Evolutionary conservation across 1,140 invertebrate species (phyloP).

Genomic region (Calliphora vicina): DNA sequence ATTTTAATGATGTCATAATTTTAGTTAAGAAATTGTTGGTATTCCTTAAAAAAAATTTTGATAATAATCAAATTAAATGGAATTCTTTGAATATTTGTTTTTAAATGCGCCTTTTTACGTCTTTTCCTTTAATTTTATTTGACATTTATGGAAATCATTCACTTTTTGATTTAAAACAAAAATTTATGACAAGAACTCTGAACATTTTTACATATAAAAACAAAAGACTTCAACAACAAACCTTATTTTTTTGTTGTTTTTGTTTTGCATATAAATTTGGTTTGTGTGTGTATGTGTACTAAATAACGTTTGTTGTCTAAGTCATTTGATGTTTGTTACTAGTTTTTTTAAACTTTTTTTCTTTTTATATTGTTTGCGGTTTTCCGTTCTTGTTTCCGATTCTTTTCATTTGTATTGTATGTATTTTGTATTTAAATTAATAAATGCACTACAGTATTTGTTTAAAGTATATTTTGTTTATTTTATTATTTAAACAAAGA

Average conservation of each 20-base stretch:
- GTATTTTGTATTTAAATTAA: not conserved
- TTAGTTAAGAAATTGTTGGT: not conserved
- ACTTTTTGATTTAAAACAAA: not conserved
- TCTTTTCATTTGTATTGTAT: not conserved
- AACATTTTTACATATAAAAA: not conserved
- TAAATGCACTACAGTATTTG: not conserved
- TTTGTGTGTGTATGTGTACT: too few species aligned
- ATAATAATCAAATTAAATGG: not conserved
- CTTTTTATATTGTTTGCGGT: not conserved
- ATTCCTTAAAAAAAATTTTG: too few species aligned
- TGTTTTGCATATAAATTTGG: not conserved
- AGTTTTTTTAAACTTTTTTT: slow-evolving; percentile 8
- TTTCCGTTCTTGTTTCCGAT: slow-evolving; percentile 8
- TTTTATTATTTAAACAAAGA: not conserved
- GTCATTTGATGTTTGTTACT: not conserved
- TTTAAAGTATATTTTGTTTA: not conserved
- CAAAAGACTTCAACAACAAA: not conserved
- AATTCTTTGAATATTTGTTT: not conserved
- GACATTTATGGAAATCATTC: not conserved
- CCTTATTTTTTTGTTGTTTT: not conserved
- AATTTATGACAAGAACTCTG: not conserved
- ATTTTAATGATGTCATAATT: not conserved
- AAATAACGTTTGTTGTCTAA: slow-evolving; percentile 12
- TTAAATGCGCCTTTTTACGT: not conserved
- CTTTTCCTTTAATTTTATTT: not conserved